Conservation (phyloP, 2,888 invertebrate genomes). For the Drosophila neonasuta region DNA sequence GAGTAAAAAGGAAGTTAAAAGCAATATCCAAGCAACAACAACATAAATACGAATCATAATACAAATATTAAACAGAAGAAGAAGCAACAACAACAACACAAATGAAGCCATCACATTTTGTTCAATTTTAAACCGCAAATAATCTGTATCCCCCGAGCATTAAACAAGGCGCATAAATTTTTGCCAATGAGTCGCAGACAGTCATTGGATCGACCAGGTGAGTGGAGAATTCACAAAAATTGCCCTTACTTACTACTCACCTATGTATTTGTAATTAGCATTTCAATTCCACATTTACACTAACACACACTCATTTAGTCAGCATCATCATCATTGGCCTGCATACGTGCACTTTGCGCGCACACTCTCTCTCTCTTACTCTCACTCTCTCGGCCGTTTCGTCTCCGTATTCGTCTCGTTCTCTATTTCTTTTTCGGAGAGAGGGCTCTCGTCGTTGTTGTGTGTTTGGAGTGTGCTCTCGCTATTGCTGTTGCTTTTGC, state of each 20-base stretch:
- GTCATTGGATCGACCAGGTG: conserved; percentile 80
- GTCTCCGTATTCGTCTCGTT: conserved; percentile 14
- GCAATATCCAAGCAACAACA: conserved; percentile 51
- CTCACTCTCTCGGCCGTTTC: conserved; percentile 14
- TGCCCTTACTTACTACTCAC: conserved; percentile 34
- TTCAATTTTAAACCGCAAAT: conserved; percentile 59
- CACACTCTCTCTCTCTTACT: conserved; percentile 56
- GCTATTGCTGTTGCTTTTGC: conserved; percentile 49
- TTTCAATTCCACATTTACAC: conserved; percentile 54
- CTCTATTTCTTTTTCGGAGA: conserved; percentile 28
- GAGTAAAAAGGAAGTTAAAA: conserved; percentile 60
- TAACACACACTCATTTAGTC: conserved; percentile 37
- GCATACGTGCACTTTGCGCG: conserved; percentile 74
- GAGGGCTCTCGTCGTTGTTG: conserved; percentile 55
- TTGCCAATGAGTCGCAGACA: conserved; percentile 79
- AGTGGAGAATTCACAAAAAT: conserved; percentile 43
- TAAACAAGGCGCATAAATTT: conserved; percentile 68
- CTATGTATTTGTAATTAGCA: conserved; percentile 62
- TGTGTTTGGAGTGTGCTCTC: conserved; percentile 41
- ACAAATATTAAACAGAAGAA: conserved; percentile 30
- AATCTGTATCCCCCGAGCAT: conserved; percentile 68
- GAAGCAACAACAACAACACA: conserved; percentile 47
- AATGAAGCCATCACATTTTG: conserved; percentile 70
- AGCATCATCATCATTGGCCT: conserved; percentile 61
- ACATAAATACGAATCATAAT: conserved; percentile 12